Conservation (phyloP, 2,888 invertebrate species). For the Mellilla xanthometata region DNA sequence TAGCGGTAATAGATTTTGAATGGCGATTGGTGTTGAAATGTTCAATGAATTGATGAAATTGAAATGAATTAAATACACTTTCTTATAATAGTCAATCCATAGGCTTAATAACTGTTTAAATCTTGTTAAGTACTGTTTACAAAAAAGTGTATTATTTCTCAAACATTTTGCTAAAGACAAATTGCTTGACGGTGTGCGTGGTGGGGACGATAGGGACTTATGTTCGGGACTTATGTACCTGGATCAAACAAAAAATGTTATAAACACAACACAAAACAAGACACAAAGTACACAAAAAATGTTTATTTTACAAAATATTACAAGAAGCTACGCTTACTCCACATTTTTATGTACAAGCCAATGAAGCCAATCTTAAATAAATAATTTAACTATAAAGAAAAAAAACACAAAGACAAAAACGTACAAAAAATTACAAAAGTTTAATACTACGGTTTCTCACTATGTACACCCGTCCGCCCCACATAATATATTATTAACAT, state of each 20-base stretch:
- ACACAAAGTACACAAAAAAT: constrained; percentile 37
- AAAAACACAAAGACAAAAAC: constrained; percentile 24
- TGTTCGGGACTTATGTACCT: neutral
- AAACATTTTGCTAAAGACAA: constrained; percentile 6
- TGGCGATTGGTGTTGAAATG: no score
- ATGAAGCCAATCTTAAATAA: constrained; percentile 57
- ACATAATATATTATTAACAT: constrained; percentile 23
- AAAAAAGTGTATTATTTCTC: neutral
- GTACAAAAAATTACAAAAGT: constrained; percentile 37
- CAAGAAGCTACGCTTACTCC: constrained; percentile 47
- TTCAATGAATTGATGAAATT: no score
- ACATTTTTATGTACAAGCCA: constrained; percentile 61
- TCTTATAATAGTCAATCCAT: no score
- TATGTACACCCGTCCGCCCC: constrained; percentile 51
- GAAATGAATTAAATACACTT: no score
- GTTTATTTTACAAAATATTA: constrained; percentile 51
- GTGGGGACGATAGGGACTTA: neutral
- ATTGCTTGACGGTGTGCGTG: neutral
- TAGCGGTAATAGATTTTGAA: no score
- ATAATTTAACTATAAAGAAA: constrained; percentile 53
- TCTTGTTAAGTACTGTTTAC: no score
- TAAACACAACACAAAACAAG: constrained; percentile 36
- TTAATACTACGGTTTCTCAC: constrained; percentile 38
- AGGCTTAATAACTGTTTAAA: no score
- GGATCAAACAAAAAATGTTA: constrained; percentile 15